These are phyloP conservation scores for Anoplius nigerrimus DNA, from an alignment of 2,888 invertebrate species.

Conservation along the genomic window DNA sequence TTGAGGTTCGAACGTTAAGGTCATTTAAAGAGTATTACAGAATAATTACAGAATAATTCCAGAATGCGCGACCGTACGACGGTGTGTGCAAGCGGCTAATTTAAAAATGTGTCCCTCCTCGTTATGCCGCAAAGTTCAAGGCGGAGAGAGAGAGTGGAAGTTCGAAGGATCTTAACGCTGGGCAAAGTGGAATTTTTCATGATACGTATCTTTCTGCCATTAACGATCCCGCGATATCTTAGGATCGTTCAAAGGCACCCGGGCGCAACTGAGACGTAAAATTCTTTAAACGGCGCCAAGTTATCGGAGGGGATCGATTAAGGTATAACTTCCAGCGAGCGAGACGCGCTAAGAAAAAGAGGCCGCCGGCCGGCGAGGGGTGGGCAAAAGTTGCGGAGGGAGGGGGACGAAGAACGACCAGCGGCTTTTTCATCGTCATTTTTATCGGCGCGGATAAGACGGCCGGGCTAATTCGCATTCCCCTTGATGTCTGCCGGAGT, in stretches of 20 bases:
- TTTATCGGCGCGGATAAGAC: conserved; percentile 65
- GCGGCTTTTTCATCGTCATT: conserved; percentile 54
- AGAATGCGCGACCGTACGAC: too few species aligned
- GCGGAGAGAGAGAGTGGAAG: too few species aligned
- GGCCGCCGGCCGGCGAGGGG: not conserved
- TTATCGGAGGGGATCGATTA: conserved; percentile 47
- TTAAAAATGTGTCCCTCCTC: too few species aligned
- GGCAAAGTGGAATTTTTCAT: too few species aligned
- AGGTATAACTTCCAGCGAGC: conserved; percentile 45
- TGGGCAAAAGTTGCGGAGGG: conserved; percentile 8
- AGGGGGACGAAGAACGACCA: conserved; percentile 29
- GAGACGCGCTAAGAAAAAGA: conserved; percentile 9
- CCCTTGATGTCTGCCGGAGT: conserved; percentile 73
- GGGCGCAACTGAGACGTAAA: conserved; percentile 40
- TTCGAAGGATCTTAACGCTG: too few species aligned
- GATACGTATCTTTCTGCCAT: not conserved
- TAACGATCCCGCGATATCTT: conserved; percentile 25
- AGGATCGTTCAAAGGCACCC: conserved; percentile 28
- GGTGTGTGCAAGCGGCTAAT: too few species aligned
- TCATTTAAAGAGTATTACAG: too few species aligned
- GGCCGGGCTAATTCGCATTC: conserved; percentile 72
- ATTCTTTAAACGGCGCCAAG: conserved; percentile 40
- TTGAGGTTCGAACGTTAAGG: too few species aligned
- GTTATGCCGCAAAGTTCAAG: too few species aligned
- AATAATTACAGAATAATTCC: too few species aligned